Evolutionary conservation across 2,888 invertebrate genomes (phyloP), one percentile per base, ranked within the genome.

Genomic region (Apomyelois bistriatella): DNA sequence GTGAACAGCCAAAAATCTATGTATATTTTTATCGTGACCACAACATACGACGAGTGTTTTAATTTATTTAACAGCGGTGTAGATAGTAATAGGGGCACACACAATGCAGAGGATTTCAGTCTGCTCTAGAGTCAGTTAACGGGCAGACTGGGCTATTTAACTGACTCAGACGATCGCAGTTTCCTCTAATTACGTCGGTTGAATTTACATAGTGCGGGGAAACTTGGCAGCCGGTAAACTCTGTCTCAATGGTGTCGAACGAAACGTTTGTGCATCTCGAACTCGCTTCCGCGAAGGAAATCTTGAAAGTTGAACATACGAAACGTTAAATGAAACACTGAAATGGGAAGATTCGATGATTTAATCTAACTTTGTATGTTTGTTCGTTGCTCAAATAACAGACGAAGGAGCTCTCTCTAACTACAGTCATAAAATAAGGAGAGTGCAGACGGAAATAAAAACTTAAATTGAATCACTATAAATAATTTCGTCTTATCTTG

Each of bases 311-410:
- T 62, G 62, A 61, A 46, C 58, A 53, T 55, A 53, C 57, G 53
- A 49, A 48, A 47, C 36, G 16, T 47, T 56, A 58, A 59, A 62
- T 60, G 60, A 64, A 56, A 61, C 57, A 62, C 53, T 57, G 54
- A 60, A 59, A 58, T 58, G 60, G 64, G 60, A 60, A 68, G 22
- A 22, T 22, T 22, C 70, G 68, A 52, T 60, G 59, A 64, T 65
- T 59, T 63, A 60, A 58, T 70, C 65, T 59, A 61, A 65, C 59
- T 62, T 64, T 70, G 72, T 77, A 74, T 75, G 75, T 78, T 82
- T 82, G 81, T 81, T 74, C 76, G 75, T 70, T 79, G 79, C 82
- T 83, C 76, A 84, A 84, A 84, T 74, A 79, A 82, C 79, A 80
- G 80, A 77, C 69, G 74, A 73, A 74, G 71, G 76, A 74, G 75